These are phyloP conservation scores for Gari tellinella DNA, from an alignment of 2,888 invertebrate species.

Conservation along the genomic window DNA sequence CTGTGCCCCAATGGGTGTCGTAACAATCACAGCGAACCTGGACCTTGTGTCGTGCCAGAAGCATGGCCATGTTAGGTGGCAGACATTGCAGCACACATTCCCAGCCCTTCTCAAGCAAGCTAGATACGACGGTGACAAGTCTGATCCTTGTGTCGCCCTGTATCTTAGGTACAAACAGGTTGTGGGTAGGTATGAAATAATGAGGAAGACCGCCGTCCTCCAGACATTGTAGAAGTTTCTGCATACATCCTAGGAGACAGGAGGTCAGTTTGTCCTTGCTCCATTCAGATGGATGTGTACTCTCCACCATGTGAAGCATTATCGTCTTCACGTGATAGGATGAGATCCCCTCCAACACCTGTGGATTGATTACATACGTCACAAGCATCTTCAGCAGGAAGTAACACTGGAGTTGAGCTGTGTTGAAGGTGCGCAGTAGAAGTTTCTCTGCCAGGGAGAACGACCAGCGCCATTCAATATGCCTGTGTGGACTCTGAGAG, in stretches of 20 bases:
- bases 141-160: constrained; percentile 55
- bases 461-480: constrained; percentile 60
- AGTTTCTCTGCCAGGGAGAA: constrained; percentile 57
- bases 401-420: constrained; percentile 51
- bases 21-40: constrained; percentile 46
- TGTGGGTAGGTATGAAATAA: constrained; percentile 56
- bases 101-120: constrained; percentile 54
- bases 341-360: constrained; percentile 45
- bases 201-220: constrained; percentile 56
- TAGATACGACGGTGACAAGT: constrained; percentile 24
- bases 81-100: constrained; percentile 53
- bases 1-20: constrained; percentile 56
- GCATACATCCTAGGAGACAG: constrained; percentile 46
- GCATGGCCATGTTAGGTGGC: constrained; percentile 53
- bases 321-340: constrained; percentile 57
- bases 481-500: constrained; percentile 52
- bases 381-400: constrained; percentile 56
- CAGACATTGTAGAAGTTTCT: constrained; percentile 48
- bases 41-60: constrained; percentile 42
- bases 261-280: constrained; percentile 44
- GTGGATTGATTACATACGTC: constrained; percentile 48
- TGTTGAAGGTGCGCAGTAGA: constrained; percentile 52
- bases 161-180: constrained; percentile 44
- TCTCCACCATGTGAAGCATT: constrained; percentile 61
- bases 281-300: constrained; percentile 57